Evolutionary conservation across 2,888 invertebrate species (phyloP).

Genomic region (Lissonota sp.): DNA sequence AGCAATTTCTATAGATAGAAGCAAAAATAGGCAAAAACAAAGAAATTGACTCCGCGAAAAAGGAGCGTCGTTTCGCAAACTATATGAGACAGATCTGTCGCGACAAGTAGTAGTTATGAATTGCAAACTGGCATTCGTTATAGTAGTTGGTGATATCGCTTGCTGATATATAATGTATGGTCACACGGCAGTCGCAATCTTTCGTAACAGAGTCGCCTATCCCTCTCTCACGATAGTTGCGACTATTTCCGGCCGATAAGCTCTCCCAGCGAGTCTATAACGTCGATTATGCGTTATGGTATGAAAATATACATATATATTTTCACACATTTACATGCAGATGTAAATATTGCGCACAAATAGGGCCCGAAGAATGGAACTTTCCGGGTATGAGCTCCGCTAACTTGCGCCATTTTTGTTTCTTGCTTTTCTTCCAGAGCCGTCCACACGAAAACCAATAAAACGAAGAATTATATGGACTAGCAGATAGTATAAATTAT

Average conservation of each 20-base stretch:
- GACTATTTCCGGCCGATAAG: slow-evolving; percentile 69
- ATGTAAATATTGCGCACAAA: neutral
- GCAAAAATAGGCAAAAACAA: too few relatives aligned
- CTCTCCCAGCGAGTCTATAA: slow-evolving; percentile 46
- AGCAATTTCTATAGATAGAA: too few relatives aligned
- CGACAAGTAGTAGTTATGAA: slow-evolving; percentile 40
- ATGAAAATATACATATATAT: neutral
- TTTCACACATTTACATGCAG: neutral
- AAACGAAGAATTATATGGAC: neutral
- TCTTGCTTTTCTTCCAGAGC: neutral
- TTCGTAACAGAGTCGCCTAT: slow-evolving; percentile 63
- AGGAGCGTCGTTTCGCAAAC: slow-evolving; percentile 39
- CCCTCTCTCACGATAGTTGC: slow-evolving; percentile 2
- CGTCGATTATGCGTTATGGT: slow-evolving; percentile 50
- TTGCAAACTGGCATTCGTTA: slow-evolving; percentile 33
- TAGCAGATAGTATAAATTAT: slow-evolving; percentile 53
- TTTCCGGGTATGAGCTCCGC: too few relatives aligned
- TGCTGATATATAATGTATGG: slow-evolving; percentile 64
- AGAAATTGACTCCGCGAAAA: neutral
- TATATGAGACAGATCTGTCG: slow-evolving; percentile 37
- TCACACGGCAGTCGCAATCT: slow-evolving; percentile 66
- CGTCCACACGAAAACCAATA: neutral
- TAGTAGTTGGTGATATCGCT: slow-evolving; percentile 56
- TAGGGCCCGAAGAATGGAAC: too few relatives aligned
- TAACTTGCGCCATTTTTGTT: too few relatives aligned